Percentiles rank a stretch among this genome's conserved stretches.
Conservation (phyloP, 1,140 invertebrate genomes). For the Atopsyche davidsoni region DNA sequence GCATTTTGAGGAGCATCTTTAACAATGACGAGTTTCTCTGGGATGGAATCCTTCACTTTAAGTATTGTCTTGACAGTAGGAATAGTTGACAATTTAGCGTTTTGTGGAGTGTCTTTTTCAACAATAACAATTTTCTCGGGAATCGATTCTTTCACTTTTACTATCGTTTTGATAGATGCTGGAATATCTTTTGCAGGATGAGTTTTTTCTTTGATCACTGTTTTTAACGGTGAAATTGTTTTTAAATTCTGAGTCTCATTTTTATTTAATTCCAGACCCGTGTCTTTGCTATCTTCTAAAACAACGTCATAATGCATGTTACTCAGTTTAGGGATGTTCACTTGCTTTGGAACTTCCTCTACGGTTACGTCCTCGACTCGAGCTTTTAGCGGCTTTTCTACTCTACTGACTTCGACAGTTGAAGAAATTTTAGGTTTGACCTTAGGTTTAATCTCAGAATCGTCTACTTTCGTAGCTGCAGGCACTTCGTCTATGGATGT, state of each 20-base stretch:
- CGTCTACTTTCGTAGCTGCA: conserved; percentile 27
- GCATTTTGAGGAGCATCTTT: conserved; percentile 19
- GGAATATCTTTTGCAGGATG: too few relatives aligned
- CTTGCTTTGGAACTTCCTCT: conserved; percentile 38
- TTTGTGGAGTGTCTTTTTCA: conserved; percentile 22
- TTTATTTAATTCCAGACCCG: neutral
- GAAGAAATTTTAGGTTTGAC: conserved; percentile 49
- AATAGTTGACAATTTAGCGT: too few relatives aligned
- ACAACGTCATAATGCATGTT: conserved; percentile 31
- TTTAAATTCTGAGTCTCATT: neutral
- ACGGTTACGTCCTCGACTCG: conserved; percentile 49
- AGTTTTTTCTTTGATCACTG: too few relatives aligned
- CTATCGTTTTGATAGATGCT: too few relatives aligned
- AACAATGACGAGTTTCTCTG: conserved; percentile 19
- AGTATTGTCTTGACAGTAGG: too few relatives aligned
- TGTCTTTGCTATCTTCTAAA: conserved; percentile 27
- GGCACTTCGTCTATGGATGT: conserved; percentile 20
- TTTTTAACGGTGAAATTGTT: too few relatives aligned
- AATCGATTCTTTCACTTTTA: conserved; percentile 1
- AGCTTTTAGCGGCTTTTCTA: conserved; percentile 45
- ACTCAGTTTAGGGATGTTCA: conserved; percentile 19
- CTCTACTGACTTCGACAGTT: conserved; percentile 43
- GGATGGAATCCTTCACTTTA: neutral
- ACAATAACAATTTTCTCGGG: conserved; percentile 19
- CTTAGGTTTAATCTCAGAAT: conserved; percentile 38